Evolutionary conservation across 2,113 vertebrate species (phyloP).

Genomic region (Uropsilus gracilis): DNA sequence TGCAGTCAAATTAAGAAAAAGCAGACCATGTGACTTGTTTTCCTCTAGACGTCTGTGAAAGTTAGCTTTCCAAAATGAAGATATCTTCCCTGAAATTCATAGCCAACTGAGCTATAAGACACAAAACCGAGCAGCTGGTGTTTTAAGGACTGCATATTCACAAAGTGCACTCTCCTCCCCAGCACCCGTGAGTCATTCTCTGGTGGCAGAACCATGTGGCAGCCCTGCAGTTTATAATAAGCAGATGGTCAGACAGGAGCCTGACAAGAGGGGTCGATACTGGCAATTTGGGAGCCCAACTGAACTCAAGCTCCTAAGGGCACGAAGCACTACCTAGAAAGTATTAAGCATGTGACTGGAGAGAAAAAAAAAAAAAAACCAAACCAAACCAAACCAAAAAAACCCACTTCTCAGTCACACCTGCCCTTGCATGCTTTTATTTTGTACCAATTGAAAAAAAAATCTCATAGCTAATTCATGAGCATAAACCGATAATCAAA

Average conservation of each 20-base stretch:
- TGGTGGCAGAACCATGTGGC: slow-evolving; percentile 25
- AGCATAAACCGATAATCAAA: slow-evolving; percentile 11
- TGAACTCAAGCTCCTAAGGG: slow-evolving; percentile 11
- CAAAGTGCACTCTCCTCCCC: neutral
- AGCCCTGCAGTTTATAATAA: slow-evolving; percentile 36
- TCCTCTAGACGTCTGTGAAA: slow-evolving; percentile 56
- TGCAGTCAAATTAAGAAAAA: slow-evolving; percentile 43
- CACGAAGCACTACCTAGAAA: slow-evolving; percentile 34
- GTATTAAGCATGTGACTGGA: neutral
- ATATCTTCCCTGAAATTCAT: slow-evolving; percentile 54
- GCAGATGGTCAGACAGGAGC: slow-evolving; percentile 51
- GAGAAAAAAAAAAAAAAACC: no score
- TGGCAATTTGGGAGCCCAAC: neutral
- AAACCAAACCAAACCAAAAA: no score
- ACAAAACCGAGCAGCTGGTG: slow-evolving; percentile 63
- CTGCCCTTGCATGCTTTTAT: neutral
- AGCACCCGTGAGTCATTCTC: slow-evolving; percentile 42
- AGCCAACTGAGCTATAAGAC: slow-evolving; percentile 55
- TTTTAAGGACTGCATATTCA: slow-evolving; percentile 66
- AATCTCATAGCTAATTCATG: neutral
- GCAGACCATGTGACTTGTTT: neutral
- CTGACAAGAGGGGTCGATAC: neutral
- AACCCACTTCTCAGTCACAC: neutral
- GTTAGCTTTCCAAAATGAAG: slow-evolving; percentile 66
- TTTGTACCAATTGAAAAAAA: neutral